These are phyloP conservation scores for Acrobasis consociella DNA, from an alignment of 2,888 invertebrate genomes.

Conservation along the genomic window DNA sequence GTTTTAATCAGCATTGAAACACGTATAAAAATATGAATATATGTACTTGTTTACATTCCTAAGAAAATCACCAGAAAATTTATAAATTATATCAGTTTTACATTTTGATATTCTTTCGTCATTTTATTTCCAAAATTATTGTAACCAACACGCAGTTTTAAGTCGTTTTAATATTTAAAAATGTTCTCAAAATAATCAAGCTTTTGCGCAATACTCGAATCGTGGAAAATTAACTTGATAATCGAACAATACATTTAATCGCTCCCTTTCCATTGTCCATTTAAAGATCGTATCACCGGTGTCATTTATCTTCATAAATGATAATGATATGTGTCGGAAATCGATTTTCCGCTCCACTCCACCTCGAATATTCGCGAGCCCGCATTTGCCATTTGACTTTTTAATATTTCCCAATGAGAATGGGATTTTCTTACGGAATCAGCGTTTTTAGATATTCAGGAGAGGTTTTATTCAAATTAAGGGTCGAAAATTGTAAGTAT, in stretches of 20 bases:
- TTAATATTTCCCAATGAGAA: slow-evolving; percentile 44
- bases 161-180: background rate
- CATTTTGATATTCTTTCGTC: too few relatives aligned
- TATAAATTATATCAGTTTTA: too few relatives aligned
- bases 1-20: too few relatives aligned
- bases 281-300: slow-evolving; percentile 3
- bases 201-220: background rate
- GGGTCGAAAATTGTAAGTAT: slow-evolving; percentile 20
- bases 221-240: slow-evolving; percentile 1
- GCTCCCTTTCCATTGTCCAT: slow-evolving; percentile 16
- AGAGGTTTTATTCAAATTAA: slow-evolving; percentile 23
- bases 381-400: slow-evolving; percentile 57
- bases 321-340: slow-evolving; percentile 67
- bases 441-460: slow-evolving; percentile 34
- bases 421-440: slow-evolving; percentile 35
- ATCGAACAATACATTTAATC: slow-evolving; percentile 5
- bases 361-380: slow-evolving; percentile 52
- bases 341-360: slow-evolving; percentile 67
- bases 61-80: too few relatives aligned
- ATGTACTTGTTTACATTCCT: too few relatives aligned
- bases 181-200: background rate
- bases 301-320: slow-evolving; percentile 54
- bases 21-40: too few relatives aligned
- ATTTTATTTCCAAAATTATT: too few relatives aligned
- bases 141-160: too few relatives aligned